Evolutionary conservation across 1,140 invertebrate species (phyloP).

Genomic region (Gryon sp.): DNA sequence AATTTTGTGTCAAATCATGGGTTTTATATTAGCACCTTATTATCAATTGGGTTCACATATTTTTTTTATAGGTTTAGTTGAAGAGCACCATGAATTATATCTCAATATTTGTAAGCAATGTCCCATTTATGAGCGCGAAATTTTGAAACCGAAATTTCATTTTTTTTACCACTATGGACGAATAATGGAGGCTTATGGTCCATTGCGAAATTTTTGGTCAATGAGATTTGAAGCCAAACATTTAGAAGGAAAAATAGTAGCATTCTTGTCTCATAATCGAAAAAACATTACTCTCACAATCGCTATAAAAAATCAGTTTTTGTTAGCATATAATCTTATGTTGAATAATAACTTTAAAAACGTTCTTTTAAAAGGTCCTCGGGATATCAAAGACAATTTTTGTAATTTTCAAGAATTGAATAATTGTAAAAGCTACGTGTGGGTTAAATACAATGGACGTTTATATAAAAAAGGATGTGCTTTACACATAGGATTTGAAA

Average conservation of each 20-base stretch:
- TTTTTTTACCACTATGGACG: constrained; percentile 10
- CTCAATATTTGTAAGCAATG: constrained; percentile 5
- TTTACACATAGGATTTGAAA: constrained; percentile 25
- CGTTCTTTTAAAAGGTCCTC: background rate
- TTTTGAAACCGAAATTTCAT: constrained; percentile 17
- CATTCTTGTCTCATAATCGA: constrained; percentile 11
- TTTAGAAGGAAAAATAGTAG: constrained; percentile 8
- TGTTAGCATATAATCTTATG: constrained; percentile 13
- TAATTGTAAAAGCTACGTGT: constrained; percentile 7
- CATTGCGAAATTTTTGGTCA: constrained; percentile 17
- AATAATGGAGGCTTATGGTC: constrained; percentile 10
- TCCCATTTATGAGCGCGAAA: constrained; percentile 1
- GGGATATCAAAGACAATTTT: background rate
- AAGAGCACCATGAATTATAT: constrained; percentile 29
- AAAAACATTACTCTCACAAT: constrained; percentile 21
- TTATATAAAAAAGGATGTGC: constrained; percentile 28
- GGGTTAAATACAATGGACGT: constrained; percentile 30
- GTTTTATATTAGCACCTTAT: constrained; percentile 20
- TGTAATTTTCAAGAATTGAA: constrained; percentile 15
- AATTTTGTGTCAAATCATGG: constrained; percentile 21
- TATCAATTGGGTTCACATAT: constrained; percentile 15
- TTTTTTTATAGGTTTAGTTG: constrained; percentile 23
- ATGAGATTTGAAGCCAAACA: constrained; percentile 30
- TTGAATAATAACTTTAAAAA: constrained; percentile 20
- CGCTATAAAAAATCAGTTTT: constrained; percentile 24